Evolutionary conservation across 2,888 invertebrate genomes (phyloP).

Genomic region (Hololepta plana): DNA sequence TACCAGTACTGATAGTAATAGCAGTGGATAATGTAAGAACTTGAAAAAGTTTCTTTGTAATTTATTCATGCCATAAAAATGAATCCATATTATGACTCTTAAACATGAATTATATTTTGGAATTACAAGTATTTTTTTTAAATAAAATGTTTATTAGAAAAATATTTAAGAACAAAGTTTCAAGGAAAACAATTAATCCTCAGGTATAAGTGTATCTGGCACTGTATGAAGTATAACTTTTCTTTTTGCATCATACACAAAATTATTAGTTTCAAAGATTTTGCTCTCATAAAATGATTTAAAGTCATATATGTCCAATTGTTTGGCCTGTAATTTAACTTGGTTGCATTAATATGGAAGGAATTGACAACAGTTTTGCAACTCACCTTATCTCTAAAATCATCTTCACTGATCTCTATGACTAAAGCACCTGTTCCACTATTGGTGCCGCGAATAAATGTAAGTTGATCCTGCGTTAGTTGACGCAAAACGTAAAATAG

Average conservation of each 20-base stretch:
- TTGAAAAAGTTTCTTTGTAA: too few relatives aligned
- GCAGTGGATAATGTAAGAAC: too few relatives aligned
- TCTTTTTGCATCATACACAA: slow-evolving; percentile 63
- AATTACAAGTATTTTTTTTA: too few relatives aligned
- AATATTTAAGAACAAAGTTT: too few relatives aligned
- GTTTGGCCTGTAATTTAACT: slow-evolving; percentile 51
- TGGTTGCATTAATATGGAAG: slow-evolving; percentile 2
- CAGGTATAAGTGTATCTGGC: slow-evolving; percentile 31
- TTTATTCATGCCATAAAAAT: too few relatives aligned
- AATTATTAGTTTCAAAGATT: slow-evolving; percentile 76
- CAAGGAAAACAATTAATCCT: slow-evolving; percentile 10
- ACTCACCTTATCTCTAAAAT: slow-evolving; percentile 44
- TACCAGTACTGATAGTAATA: too few relatives aligned
- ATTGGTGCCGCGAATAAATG: slow-evolving; percentile 57
- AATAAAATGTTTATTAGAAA: too few relatives aligned
- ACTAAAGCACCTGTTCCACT: slow-evolving; percentile 37
- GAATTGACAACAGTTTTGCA: slow-evolving; percentile 1
- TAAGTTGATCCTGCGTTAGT: slow-evolving; percentile 76
- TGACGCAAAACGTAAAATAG: slow-evolving; percentile 90
- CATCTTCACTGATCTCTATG: slow-evolving; percentile 74
- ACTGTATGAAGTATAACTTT: slow-evolving; percentile 73
- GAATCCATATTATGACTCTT: too few relatives aligned
- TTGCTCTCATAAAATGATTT: slow-evolving; percentile 83
- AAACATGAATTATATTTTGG: too few relatives aligned
- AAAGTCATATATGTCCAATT: slow-evolving; percentile 77